Percentiles rank a stretch among this genome's conserved stretches.
Conservation (phyloP, 2,113 vertebrate genomes). For the Aythya baeri region DNA sequence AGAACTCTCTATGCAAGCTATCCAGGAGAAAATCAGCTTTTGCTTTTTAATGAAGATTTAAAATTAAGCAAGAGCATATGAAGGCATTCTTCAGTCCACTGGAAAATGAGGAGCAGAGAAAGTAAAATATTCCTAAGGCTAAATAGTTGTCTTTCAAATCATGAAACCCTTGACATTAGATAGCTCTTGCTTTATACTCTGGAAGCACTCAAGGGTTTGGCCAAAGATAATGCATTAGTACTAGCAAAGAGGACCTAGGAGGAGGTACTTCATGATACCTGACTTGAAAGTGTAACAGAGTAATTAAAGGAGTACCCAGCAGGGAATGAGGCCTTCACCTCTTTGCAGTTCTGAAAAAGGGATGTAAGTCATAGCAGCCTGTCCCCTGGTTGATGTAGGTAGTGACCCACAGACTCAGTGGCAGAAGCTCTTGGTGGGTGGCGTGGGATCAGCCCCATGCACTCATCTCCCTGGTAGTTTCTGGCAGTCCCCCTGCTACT, state of each 20-base stretch:
- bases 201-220: background rate
- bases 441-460: fast-evolving
- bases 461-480: background rate
- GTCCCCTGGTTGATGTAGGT: background rate
- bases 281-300: background rate
- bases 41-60: background rate
- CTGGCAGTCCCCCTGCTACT: background rate
- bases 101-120: background rate
- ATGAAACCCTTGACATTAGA: background rate
- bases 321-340: background rate
- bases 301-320: background rate
- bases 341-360: background rate
- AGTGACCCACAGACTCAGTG: background rate
- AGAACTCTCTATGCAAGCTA: background rate
- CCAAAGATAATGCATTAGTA: background rate
- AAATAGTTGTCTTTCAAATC: background rate
- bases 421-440: background rate
- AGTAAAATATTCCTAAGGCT: background rate
- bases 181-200: background rate
- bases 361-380: background rate
- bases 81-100: background rate
- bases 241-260: background rate
- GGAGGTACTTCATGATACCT: background rate
- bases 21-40: background rate
- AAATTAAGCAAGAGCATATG: background rate